Conservation (phyloP, 2,888 invertebrate genomes). For the Chaitophorus viminalis region DNA sequence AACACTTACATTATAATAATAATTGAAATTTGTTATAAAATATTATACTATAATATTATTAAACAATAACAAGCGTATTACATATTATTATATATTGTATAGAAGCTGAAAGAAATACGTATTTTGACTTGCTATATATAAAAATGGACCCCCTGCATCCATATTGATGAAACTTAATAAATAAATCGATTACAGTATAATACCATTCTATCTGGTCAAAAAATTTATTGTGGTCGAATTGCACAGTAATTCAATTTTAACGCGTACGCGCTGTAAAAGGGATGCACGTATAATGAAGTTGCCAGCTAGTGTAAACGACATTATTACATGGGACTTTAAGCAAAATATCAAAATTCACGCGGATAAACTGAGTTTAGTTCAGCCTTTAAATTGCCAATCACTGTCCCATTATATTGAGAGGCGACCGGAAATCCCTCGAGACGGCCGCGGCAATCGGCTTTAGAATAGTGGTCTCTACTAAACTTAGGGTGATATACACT, state of each 20-base stretch:
- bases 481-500: constrained; percentile 39
- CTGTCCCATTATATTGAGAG: constrained; percentile 63
- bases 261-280: constrained; percentile 26
- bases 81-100: too few relatives aligned
- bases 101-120: not conserved
- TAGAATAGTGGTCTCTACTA: constrained; percentile 32
- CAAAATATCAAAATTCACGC: constrained; percentile 62
- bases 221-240: constrained; percentile 52
- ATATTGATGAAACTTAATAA: constrained; percentile 39
- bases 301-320: constrained; percentile 54
- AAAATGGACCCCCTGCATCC: not conserved
- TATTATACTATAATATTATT: not conserved
- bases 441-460: constrained; percentile 58
- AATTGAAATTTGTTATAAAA: too few relatives aligned
- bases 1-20: too few relatives aligned
- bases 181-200: constrained; percentile 53
- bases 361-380: constrained; percentile 63
- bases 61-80: not conserved
- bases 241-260: constrained; percentile 45
- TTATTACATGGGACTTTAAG: constrained; percentile 59
- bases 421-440: constrained; percentile 54
- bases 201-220: constrained; percentile 7
- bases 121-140: constrained; percentile 19
- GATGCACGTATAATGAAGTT: constrained; percentile 39
- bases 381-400: constrained; percentile 64